Percentiles rank a stretch among this genome's conserved stretches.
Conservation (phyloP, 1,140 invertebrate species). For the Micrasema longulum region DNA sequence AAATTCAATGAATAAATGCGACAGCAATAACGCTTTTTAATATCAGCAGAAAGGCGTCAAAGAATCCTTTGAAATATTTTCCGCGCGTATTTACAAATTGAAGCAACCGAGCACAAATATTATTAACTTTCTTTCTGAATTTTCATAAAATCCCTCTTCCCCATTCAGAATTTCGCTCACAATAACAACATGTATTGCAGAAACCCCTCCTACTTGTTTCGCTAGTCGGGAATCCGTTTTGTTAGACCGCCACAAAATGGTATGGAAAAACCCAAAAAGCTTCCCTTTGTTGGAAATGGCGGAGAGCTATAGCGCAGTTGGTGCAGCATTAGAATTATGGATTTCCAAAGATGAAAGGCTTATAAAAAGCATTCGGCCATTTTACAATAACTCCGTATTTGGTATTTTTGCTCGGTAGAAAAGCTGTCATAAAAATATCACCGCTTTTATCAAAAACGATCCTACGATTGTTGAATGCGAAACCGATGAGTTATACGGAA, state of each 20-base stretch:
- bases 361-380: constrained; percentile 30
- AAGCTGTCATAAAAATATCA: constrained; percentile 28
- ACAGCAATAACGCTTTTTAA: no score
- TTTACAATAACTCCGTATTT: constrained; percentile 33
- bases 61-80: constrained; percentile 20
- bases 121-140: constrained; percentile 40
- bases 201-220: constrained; percentile 37
- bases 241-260: constrained; percentile 39
- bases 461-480: constrained; percentile 17
- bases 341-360: constrained; percentile 40
- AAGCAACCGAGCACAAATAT: constrained; percentile 33
- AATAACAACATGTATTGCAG: constrained; percentile 41
- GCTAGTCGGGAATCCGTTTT: constrained; percentile 24
- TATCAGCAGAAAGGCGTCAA: constrained; percentile 11
- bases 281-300: constrained; percentile 28
- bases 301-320: constrained; percentile 4
- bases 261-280: constrained; percentile 41
- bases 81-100: constrained; percentile 22
- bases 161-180: constrained; percentile 43
- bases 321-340: constrained; percentile 44
- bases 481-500: constrained; percentile 21
- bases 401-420: constrained; percentile 6
- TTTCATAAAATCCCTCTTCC: constrained; percentile 34
- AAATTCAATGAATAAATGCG: no score
- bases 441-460: constrained; percentile 8